Evolutionary conservation across 2,113 vertebrate genomes (phyloP), one percentile per base, ranked within the genome.

Genomic region (Pachyramphus minor): DNA sequence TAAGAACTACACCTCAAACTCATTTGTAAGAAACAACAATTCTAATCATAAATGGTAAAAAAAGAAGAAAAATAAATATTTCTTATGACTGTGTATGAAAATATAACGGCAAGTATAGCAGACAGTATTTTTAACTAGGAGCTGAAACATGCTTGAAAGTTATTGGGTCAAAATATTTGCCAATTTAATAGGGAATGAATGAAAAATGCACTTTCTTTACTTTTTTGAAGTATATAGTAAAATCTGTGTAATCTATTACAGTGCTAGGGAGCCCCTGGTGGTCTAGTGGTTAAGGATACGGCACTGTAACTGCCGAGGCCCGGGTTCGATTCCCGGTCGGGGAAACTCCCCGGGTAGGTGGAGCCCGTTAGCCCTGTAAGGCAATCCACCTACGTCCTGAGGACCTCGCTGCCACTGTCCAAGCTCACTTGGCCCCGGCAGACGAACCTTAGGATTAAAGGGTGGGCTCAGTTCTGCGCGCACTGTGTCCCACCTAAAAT

Each of bases 1-100:
- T 84, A 88, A 96, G 95, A 96, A 89, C 71, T 94, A 89, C 80
- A 93, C 35, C 39, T 88, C 88, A 90, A n/a, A 93, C 79, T 91
- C 97, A 78, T 89, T 69, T 91, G 50, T 90, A 90, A 93, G 97
- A 97, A 83, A 5, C 75, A 93, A 76, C n/a, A 55, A 81, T 89
- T 95, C 67, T 58, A 78, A 87, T 72, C 91, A 64, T 55, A 90
- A 90, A 71, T 77, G 2, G 69, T 90, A 37, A 44, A 69, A 76
- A 56, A 33, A n/a, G 31, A 56, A 80, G 17, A 80, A 69, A 75
- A 64, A 35, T 0, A 75, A 37, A 16, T 60, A 69, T 88, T 80
- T 97, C 50, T 97, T 87, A 87, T 56, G 6, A 64, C 4, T 74
- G 17, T 27, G 2, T 30, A 8, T 67, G 15, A 73, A 88, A 49